These are phyloP conservation scores for Dynastes maya DNA, from an alignment of 2,888 invertebrate species.

Conservation along the genomic window DNA sequence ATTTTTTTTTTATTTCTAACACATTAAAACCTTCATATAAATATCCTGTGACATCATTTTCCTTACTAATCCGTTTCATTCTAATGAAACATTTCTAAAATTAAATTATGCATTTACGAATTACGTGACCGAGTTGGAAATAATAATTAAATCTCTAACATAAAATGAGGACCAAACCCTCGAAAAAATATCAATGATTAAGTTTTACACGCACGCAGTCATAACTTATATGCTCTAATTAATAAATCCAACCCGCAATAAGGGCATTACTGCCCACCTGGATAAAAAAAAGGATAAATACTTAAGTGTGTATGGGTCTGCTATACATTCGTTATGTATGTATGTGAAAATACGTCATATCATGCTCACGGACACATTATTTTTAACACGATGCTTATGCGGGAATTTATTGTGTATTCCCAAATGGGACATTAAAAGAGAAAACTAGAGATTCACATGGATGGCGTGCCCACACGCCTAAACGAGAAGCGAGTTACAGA, in stretches of 20 bases:
- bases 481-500: no score
- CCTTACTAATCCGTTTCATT: not conserved
- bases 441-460: conserved; percentile 20
- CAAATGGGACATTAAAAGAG: conserved; percentile 11
- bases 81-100: not conserved
- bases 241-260: conserved; percentile 14
- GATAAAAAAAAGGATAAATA: conserved; percentile 17
- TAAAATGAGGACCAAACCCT: conserved; percentile 1
- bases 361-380: conserved; percentile 11
- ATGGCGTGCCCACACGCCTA: not conserved
- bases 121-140: no score
- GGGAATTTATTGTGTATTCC: conserved; percentile 16
- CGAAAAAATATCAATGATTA: no score
- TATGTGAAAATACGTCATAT: not conserved
- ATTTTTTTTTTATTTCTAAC: no score
- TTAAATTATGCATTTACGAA: not conserved
- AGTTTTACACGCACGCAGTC: conserved; percentile 6
- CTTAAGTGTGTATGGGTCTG: not conserved
- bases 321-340: no score
- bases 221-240: conserved; percentile 19
- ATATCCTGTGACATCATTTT: conserved; percentile 11
- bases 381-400: conserved; percentile 12
- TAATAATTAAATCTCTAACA: no score
- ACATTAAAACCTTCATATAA: no score
- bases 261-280: conserved; percentile 6